These are phyloP conservation scores for Cephalotes varians DNA, from an alignment of 2,888 invertebrate species.

Conservation along the genomic window DNA sequence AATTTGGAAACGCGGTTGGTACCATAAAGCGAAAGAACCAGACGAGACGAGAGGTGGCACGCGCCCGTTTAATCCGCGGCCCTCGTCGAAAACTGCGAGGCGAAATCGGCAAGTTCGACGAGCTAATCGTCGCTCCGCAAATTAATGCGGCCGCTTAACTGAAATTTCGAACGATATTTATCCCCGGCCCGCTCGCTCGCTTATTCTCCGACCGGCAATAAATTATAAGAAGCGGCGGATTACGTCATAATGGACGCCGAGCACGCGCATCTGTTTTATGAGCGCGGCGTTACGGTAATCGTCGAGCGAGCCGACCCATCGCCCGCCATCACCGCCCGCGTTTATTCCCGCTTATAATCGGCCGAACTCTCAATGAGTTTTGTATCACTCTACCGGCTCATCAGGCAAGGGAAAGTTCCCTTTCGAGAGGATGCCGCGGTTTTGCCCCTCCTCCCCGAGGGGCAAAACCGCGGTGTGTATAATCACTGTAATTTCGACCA, in stretches of 20 bases:
- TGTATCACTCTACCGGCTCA: slow-evolving; percentile 53
- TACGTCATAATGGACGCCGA: slow-evolving; percentile 53
- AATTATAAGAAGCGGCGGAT: slow-evolving; percentile 53
- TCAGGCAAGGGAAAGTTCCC: slow-evolving; percentile 22
- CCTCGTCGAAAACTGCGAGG: slow-evolving; percentile 42
- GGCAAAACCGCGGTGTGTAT: slow-evolving; percentile 74
- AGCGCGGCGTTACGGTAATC: slow-evolving; percentile 79
- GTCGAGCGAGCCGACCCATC: slow-evolving; percentile 74
- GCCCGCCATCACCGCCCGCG: slow-evolving; percentile 69
- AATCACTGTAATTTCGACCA: slow-evolving; percentile 83
- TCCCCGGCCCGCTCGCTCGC: neutral
- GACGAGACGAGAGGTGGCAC: slow-evolving; percentile 24
- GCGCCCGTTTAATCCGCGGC: slow-evolving; percentile 30
- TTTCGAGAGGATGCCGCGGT: slow-evolving; percentile 59
- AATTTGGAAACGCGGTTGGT: slow-evolving; percentile 42
- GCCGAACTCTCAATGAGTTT: slow-evolving; percentile 72
- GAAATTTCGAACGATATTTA: slow-evolving; percentile 54
- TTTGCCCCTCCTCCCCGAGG: slow-evolving; percentile 74
- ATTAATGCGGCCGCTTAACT: slow-evolving; percentile 51
- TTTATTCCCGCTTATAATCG: slow-evolving; percentile 77
- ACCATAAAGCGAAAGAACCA: slow-evolving; percentile 40
- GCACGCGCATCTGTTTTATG: slow-evolving; percentile 75
- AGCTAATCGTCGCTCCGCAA: slow-evolving; percentile 49
- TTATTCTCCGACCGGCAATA: slow-evolving; percentile 25
- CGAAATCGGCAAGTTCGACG: slow-evolving; percentile 50